Evolutionary conservation across 2,797 vertebrate species (phyloP).

Genomic region (Fringilla coelebs): DNA sequence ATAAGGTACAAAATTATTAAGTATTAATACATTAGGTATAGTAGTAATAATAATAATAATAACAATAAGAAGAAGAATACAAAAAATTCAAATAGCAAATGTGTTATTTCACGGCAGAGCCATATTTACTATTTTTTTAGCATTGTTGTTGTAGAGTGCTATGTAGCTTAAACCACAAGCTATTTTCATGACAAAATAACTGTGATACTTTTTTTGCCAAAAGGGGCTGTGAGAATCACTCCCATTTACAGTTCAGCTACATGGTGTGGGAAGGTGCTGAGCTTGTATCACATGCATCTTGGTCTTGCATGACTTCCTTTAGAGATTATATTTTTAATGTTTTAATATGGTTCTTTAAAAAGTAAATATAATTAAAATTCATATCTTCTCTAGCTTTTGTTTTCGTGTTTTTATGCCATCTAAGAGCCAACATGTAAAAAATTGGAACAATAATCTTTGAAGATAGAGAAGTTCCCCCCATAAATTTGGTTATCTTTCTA

Average conservation of each 20-base stretch:
- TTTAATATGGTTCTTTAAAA: not conserved
- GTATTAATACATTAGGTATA: not conserved
- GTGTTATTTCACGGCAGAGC: not conserved
- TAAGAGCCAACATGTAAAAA: not conserved
- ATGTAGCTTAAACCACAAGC: not conserved
- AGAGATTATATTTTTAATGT: not conserved
- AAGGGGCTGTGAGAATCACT: not conserved
- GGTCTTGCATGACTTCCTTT: not conserved
- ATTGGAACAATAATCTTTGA: not conserved
- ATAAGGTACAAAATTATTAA: not conserved
- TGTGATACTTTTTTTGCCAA: not conserved
- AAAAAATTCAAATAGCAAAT: not conserved
- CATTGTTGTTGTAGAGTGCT: not conserved
- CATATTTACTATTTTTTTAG: not conserved
- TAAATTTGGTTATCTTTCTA: not conserved
- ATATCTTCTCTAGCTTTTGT: not conserved
- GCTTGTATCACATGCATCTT: not conserved
- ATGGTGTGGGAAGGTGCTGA: not conserved
- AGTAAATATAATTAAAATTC: not conserved
- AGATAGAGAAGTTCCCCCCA: not conserved
- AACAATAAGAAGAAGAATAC: not conserved
- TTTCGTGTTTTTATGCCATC: not conserved
- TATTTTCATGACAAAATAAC: not conserved
- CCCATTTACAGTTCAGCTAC: not conserved
- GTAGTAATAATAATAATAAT: not conserved